These are phyloP conservation scores for Odontophorus gujanensis DNA, from an alignment of 2,113 vertebrate species.

Conservation along the genomic window DNA sequence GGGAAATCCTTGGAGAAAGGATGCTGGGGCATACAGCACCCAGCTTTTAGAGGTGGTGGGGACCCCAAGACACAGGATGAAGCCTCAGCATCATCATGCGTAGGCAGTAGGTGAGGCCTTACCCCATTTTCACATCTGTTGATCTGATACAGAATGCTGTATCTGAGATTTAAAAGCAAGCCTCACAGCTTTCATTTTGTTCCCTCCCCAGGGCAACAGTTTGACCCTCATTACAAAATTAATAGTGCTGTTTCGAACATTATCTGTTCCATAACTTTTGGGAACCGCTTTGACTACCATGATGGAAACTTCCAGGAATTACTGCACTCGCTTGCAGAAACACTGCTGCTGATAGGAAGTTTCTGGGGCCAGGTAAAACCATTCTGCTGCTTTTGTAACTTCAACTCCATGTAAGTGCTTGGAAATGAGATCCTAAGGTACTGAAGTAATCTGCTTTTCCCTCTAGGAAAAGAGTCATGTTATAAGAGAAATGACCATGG, in stretches of 20 bases:
- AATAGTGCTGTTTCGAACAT: slow-evolving; percentile 85
- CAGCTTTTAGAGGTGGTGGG: background rate
- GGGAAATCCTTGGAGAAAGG: background rate
- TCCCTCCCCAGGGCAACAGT: slow-evolving; percentile 76
- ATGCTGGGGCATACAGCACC: rapidly evolving
- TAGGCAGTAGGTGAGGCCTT: background rate
- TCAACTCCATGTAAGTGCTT: background rate
- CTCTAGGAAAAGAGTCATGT: background rate
- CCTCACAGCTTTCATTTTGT: background rate
- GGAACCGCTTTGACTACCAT: slow-evolving; percentile 87
- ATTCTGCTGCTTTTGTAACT: background rate
- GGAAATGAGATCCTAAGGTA: background rate
- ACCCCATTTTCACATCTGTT: background rate
- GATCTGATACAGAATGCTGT: background rate
- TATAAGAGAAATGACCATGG: background rate
- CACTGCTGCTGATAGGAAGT: slow-evolving; percentile 48
- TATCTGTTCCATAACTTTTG: slow-evolving; percentile 86
- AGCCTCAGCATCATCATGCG: background rate
- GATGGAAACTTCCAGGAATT: slow-evolving; percentile 81
- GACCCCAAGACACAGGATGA: background rate
- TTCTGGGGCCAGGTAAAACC: slow-evolving; percentile 71
- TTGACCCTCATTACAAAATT: slow-evolving; percentile 79
- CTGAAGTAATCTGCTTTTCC: background rate
- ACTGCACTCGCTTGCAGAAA: slow-evolving; percentile 81
- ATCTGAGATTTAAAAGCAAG: background rate